Evolutionary conservation across 1,140 invertebrate species (phyloP), one percentile per base, ranked within the genome.

Genomic region (Procambarus clarkii): DNA sequence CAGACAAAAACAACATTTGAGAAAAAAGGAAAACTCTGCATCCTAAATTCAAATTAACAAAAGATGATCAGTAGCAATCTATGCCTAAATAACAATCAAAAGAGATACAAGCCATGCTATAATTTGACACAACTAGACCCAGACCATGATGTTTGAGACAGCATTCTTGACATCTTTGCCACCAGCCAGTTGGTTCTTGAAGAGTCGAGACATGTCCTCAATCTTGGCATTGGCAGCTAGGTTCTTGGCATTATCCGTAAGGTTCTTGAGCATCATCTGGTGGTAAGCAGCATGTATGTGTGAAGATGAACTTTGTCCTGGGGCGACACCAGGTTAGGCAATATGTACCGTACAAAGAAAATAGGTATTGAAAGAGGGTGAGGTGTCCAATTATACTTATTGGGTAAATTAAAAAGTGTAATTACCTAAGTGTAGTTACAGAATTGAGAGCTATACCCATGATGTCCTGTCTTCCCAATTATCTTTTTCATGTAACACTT

Each of bases 151-250:
- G 78, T 98, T 98, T 92, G 97, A 98, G 34, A 99, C 95, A 18
- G 98, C 98, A 94, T 97, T 98, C 94, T 98, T 98, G n/a, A 98
- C 97, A 94, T 98, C 97, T 94, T 98, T 98, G 94, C 98, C 98
- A 9, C 97, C 97, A 58, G 97, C 97, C 95, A 98, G 97, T 94
- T 98, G 98, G 92, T 97, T 98, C 94, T 98, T 98, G 94, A 99
- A 98, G 45, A 99, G 94, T 93, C 98, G 96, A 71, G 97, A 98
- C 97, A 99, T 98, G 93, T 99, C 98, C 95, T 99, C 98, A 83
- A 99, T 99, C 95, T 98, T 98, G 0, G 98, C 98, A 94, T 98
- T 99, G 0, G 98, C 98, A n/a, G 98, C 98, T 78, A 99, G 95
- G 94, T 98, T 98, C 94, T 98, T 98, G 0, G 98, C 98, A 95